Base-by-base conservation (phyloP, 2,113 vertebrate genomes). In the Periophthalmodon schlosseri region DNA sequence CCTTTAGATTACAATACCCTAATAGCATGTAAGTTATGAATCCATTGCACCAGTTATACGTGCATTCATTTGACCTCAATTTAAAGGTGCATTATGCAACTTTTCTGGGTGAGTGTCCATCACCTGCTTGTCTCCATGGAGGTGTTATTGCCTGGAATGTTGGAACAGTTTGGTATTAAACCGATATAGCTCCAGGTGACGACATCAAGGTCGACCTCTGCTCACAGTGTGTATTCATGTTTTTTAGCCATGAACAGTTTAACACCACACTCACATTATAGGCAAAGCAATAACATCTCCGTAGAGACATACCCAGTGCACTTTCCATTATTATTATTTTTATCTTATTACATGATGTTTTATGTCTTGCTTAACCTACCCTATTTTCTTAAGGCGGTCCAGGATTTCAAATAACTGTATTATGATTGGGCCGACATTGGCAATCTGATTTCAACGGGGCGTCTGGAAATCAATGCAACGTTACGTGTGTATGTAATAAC, bases 391-490 rank as follows among this genome's bases (percentile, higher is more conserved):
- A 56, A 63, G 28, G 58, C 49, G 57, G 47, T 5, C 39, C 60
- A 54, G 80, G 39, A 24, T 64, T 83, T 81, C 61, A 70, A 82
- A 78, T 34, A 8, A 75, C 63, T 21, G 60, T 10, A 2, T 66
- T 81, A 69, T 72, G 73, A 69, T 75, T 0, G 18, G 54, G 54
- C 58, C 70, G 28, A 73, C 68, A 24, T 2, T 23, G 71, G 39
- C 68, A 75, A 76, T 73, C 69, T 76, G 63, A 81, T 80, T 74
- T 67, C 12, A 44, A 54, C 16, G n/a, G 28, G 20, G 18, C 18
- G 33, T 15, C 68, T 47, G 73, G 39, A 72, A 83, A 79, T 86
- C 80, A 79, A 75, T 87, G 73, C 79, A 75, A 81, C 69, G 67
- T 57, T 57, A 16, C 33, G 52, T 61, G 11, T 61, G 63, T 47